These are phyloP conservation scores for Dicycla oo DNA, from an alignment of 2,888 invertebrate species.

Conservation along the genomic window DNA sequence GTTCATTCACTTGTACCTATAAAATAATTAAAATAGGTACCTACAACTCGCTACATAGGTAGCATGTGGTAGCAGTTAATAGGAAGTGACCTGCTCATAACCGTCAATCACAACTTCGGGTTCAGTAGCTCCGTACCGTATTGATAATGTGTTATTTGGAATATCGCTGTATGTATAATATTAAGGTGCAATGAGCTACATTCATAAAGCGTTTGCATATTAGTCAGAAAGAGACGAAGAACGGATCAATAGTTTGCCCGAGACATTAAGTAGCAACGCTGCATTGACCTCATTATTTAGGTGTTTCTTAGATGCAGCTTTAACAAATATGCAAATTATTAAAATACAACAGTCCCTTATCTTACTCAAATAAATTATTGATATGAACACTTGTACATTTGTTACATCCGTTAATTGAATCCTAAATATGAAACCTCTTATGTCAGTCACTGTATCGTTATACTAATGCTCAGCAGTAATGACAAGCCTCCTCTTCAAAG, in stretches of 20 bases:
- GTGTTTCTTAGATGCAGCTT: slow-evolving; percentile 78
- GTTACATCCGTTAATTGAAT: neutral
- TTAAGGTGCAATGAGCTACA: slow-evolving; percentile 52
- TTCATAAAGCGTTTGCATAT: slow-evolving; percentile 77
- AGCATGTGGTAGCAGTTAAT: neutral
- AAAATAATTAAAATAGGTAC: neutral
- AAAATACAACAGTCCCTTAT: slow-evolving; percentile 14
- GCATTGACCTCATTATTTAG: slow-evolving; percentile 89
- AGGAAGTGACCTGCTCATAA: slow-evolving; percentile 25
- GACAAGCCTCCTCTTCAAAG: slow-evolving; percentile 53
- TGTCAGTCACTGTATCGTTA: slow-evolving; percentile 35
- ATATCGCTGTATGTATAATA: slow-evolving; percentile 37
- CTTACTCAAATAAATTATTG: neutral
- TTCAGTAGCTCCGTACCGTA: slow-evolving; percentile 16
- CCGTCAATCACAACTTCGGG: slow-evolving; percentile 32
- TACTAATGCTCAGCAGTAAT: slow-evolving; percentile 38
- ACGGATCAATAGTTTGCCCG: slow-evolving; percentile 88
- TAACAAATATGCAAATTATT: slow-evolving; percentile 60
- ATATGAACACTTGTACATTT: neutral
- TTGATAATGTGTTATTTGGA: slow-evolving; percentile 42
- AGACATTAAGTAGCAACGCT: slow-evolving; percentile 88
- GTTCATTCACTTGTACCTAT: slow-evolving; percentile 24
- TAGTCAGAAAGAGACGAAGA: slow-evolving; percentile 87
- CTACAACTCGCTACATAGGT: neutral
- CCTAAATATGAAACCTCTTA: slow-evolving; percentile 1